Base-by-base conservation (phyloP, 2,888 invertebrate genomes). In the Apodemia zela region DNA sequence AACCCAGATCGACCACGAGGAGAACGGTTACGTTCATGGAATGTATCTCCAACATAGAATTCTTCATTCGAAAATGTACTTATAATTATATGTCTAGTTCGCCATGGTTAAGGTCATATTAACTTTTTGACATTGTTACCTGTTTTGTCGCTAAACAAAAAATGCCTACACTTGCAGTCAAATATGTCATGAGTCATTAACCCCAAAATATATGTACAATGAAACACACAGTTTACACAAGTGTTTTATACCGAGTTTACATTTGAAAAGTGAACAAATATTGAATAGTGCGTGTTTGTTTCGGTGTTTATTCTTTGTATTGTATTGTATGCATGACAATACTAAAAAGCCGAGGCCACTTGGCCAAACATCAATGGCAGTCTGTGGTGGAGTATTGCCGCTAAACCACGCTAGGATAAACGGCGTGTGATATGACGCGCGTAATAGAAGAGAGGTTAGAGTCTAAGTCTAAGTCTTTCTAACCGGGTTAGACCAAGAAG, bases 241-340 rank as follows among this genome's bases (percentile, higher is more conserved):
- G 57, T 57, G 57, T 57, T 57, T 57, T 10, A 47, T 47, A 47
- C 29, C 25, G 1, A 51, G 51, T 57, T n/a, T 25, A 29, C 57
- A 25, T 57, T n/a, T 57, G n/a, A 57, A 57, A 57, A 57, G 57
- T 57, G 3, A 15, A n/a, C 25, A 57, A 57, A 29, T 57, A 29
- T 29, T 57, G 2, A 15, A 7, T n/a, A 29, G 15, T 29, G 8
- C 10, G 15, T 57, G 15, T 21, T 57, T 57, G 29, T 57, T 51
- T 51, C 45, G 18, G 21, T 54, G 25, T 54, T 54, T 7, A 21
- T 18, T 21, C 51, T 51, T 17, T 17, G 15, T 15, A n/a, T 42
- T 8, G 47, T 17, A 8, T 47, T 47, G n/a, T 29, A 21, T 57
- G n/a, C 15, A 25, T 29, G 7, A 57, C n/a, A 57, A 57, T 57